A percentile compares a stretch with the other conserved stretches of the same genome.
Evolutionary conservation across 2,888 invertebrate species (phyloP).

Genomic region (Myopa tessellatipennis): DNA sequence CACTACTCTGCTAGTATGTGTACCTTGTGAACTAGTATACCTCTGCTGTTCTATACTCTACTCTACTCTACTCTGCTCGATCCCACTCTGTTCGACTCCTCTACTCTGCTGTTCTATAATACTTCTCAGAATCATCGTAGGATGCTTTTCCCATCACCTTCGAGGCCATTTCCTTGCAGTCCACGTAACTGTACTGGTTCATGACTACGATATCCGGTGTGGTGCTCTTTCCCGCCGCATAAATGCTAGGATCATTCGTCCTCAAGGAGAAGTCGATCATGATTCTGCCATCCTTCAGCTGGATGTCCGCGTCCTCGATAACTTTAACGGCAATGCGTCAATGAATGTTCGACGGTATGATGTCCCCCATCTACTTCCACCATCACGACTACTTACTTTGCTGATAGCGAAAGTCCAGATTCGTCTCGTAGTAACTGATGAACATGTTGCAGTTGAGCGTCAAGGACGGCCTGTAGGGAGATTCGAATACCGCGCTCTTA

Average conservation of each 20-base stretch:
- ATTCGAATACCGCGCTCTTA: conserved; percentile 49
- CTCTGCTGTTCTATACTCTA: too few species aligned
- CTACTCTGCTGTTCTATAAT: too few species aligned
- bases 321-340: conserved; percentile 27
- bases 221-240: conserved; percentile 54
- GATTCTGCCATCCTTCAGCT: conserved; percentile 40
- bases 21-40: too few species aligned
- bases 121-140: too few species aligned
- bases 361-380: background rate
- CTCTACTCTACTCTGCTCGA: too few species aligned
- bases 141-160: conserved; percentile 49
- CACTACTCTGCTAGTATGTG: too few species aligned
- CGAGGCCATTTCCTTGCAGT: conserved; percentile 54
- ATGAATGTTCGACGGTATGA: background rate
- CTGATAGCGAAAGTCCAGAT: background rate
- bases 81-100: too few species aligned
- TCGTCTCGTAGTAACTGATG: conserved; percentile 51
- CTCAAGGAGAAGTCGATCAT: conserved; percentile 51
- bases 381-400: background rate
- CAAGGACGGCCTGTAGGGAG: background rate
- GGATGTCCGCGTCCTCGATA: conserved; percentile 42
- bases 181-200: conserved; percentile 52
- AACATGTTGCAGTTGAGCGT: conserved; percentile 56
- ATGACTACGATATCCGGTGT: conserved; percentile 43
- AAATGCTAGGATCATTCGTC: conserved; percentile 54